Evolutionary conservation across 2,888 invertebrate species (phyloP), one percentile per base, ranked within the genome.

Genomic region (Cheiracanthium punctorium): DNA sequence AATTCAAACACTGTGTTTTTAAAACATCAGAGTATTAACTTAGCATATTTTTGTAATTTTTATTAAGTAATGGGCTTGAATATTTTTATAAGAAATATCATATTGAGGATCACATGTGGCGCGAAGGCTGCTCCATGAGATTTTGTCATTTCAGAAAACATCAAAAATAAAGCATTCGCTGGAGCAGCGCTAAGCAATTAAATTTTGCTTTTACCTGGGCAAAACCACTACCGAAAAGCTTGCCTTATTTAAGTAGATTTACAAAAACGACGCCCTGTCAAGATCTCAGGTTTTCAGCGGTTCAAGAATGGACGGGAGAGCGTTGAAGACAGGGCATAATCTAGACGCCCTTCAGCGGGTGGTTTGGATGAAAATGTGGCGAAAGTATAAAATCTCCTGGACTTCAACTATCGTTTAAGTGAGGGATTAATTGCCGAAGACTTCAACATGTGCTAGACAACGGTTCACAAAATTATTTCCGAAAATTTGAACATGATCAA

Each of bases 321-420:
- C 43, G 8, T 71, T 43, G 43, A 41, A 5, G 71, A 71, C 71
- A 71, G 37, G 71, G 43, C 37, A 33, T 2, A 37, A 43, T 72
- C 0, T n/a, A n/a, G n/a, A n/a, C n/a, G n/a, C n/a, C n/a, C n/a
- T n/a, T n/a, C n/a, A n/a, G n/a, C n/a, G n/a, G n/a, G 29, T 29
- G 43, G 28, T 43, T 72, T 72, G 29, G 29, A 48, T 2, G 29
- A 48, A 72, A 48, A 24, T 48, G 14, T 43, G 43, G 29, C 43
- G 0, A 32, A 37, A 52, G 17, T 52, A 20, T 17, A 52, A 48
- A 14, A 1, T 28, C 28, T 29, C n/a, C 30, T 43, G 29, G 48
- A 28, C 12, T 48, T 29, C 48, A 12, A 72, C 48, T 43, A 28
- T 72, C 48, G 43, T 43, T 43, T 72, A 43, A 72, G 72, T 43